phyloP scores from a whole-genome alignment of 2,888 invertebrate species.

The Lordiphosa andalusiaca region DNA sequence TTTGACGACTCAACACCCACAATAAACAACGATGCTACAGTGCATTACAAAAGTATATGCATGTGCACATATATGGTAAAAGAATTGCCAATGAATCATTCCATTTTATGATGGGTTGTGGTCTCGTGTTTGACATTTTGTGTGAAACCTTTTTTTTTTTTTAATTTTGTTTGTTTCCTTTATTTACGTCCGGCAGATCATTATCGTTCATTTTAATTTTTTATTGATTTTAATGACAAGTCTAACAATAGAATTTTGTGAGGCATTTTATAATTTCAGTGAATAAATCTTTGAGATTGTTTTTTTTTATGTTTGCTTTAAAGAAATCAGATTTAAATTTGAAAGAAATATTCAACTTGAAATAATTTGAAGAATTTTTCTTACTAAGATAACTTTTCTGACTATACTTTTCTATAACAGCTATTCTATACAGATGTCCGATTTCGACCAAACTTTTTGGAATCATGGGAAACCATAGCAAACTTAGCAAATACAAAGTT shows the following conservation, averaged over 20 bases:
- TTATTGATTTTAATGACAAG: slow-evolving; percentile 32
- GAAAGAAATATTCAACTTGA: too few species aligned
- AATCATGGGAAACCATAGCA: too few species aligned
- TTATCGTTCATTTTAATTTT: slow-evolving; percentile 38
- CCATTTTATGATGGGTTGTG: slow-evolving; percentile 36
- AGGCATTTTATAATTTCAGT: slow-evolving; percentile 4
- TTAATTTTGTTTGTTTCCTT: background rate
- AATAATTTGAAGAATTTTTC: too few species aligned
- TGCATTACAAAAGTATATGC: slow-evolving; percentile 44
- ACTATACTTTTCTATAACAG: too few species aligned
- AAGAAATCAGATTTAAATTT: too few species aligned
- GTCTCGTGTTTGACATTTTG: slow-evolving; percentile 10
- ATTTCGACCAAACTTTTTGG: too few species aligned
- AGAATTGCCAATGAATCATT: slow-evolving; percentile 58
- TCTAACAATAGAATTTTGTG: slow-evolving; percentile 14
- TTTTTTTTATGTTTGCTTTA: too few species aligned
- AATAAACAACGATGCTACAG: slow-evolving; percentile 40
- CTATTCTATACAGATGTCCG: too few species aligned
- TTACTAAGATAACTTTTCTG: too few species aligned
- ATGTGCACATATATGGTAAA: slow-evolving; percentile 21
- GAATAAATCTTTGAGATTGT: slow-evolving; percentile 1
- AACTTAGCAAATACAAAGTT: too few species aligned
- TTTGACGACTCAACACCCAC: slow-evolving; percentile 40
- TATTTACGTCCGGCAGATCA: slow-evolving; percentile 54
- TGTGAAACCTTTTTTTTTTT: slow-evolving; percentile 27